Evolutionary conservation across 2,113 vertebrate genomes (phyloP), one percentile per base, ranked within the genome.

Genomic region (Parus major): DNA sequence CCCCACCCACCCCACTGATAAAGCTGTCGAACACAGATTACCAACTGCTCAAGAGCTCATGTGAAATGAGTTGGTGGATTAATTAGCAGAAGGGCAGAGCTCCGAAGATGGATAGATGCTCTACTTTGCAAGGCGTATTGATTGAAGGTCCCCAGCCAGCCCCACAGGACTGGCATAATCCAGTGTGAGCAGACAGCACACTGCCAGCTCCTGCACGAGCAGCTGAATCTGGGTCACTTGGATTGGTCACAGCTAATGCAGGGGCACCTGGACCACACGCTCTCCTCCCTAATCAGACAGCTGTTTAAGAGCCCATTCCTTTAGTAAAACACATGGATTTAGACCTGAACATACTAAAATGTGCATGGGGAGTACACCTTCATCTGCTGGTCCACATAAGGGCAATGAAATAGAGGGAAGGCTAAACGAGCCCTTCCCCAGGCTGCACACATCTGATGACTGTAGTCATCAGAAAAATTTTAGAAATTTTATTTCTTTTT

Each of bases 31-130:
- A 93, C 41, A 0, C 72, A 78, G 56, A 94, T 97, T 94, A 78
- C 85, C 80, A 89, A 50, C 90, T 6, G 9, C 82, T 92, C 86
- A 83, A 56, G 69, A 94, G 88, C 80, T 84, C 90, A 95, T 97
- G 96, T 96, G 96, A 97, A 97, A 96, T 0, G 94, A 96, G 96
- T 96, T 96, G 95, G 96, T 96, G 95, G 96, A 96, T 95, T 97
- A 97, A 96, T 95, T 96, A 96, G 90, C 72, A 94, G 69, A 55
- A 96, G 93, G 96, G 96, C 92, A 96, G 93, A 96, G 93, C 95
- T 96, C 82, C 0, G 82, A 90, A 96, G 95, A 95, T 93, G n/a
- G 94, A 92, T 91, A 93, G 79, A 90, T 90, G 92, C 86, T 88
- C 76, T 13, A 2, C 72, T 50, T 64, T 29, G 61, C 79, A 84